A percentile compares a stretch with the other conserved stretches of the same genome.
These are phyloP conservation scores for Alethe castanea DNA, from an alignment of 2,113 vertebrate genomes.

Conservation along the genomic window DNA sequence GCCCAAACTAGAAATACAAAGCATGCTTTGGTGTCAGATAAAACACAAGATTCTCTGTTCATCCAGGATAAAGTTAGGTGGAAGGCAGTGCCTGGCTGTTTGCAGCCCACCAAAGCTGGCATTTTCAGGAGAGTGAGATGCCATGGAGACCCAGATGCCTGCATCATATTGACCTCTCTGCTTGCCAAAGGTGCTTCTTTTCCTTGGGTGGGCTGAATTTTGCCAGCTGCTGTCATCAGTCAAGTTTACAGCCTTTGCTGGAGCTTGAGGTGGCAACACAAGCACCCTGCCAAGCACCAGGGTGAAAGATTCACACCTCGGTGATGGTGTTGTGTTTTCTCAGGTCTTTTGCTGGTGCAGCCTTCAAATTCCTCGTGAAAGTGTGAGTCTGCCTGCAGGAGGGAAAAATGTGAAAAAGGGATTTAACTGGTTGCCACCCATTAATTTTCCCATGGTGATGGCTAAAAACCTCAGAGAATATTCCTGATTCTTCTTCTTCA, in stretches of 20 bases:
- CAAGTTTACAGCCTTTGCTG: conserved; percentile 9
- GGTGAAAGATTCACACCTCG: conserved; percentile 15
- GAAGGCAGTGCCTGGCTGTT: neutral
- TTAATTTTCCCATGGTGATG: neutral
- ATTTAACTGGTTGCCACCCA: neutral
- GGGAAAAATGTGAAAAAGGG: neutral
- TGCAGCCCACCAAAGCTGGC: neutral
- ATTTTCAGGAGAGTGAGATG: neutral
- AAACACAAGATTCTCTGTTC: neutral
- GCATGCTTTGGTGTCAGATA: neutral
- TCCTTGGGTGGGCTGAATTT: conserved; percentile 21
- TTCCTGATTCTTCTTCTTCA: neutral
- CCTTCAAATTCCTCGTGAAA: neutral
- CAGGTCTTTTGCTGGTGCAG: conserved; percentile 34
- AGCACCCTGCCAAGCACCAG: neutral
- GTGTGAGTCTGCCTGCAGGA: neutral
- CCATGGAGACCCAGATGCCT: neutral
- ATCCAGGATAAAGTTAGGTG: neutral
- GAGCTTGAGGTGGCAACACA: neutral
- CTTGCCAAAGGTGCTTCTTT: neutral
- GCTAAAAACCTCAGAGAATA: neutral
- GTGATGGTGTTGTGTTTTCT: conserved; percentile 42
- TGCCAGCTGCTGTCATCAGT: conserved; percentile 51
- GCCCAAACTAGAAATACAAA: neutral
- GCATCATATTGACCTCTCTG: neutral